Evolutionary conservation across 2,113 vertebrate genomes (phyloP).

Genomic region (Leucopsar rothschildi): DNA sequence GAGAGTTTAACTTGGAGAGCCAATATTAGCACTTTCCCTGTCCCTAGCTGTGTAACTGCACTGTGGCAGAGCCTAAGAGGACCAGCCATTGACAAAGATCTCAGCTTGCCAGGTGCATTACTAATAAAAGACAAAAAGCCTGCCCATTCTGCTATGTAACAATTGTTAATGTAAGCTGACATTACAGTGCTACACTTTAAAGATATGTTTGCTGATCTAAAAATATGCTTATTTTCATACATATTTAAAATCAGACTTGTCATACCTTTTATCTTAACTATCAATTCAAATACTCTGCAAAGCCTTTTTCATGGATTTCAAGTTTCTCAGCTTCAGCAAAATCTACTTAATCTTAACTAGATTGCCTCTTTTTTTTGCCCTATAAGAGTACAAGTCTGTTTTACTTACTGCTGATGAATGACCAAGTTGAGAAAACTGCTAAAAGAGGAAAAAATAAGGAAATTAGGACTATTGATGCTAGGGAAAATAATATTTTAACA

Average conservation of each 20-base stretch:
- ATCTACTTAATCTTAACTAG: background rate
- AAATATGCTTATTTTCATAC: background rate
- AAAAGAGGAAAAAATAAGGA: background rate
- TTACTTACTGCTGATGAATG: background rate
- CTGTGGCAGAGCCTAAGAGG: background rate
- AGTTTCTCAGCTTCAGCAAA: background rate
- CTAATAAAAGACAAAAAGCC: background rate
- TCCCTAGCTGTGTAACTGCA: background rate
- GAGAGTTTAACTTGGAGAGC: background rate
- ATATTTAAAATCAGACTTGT: background rate
- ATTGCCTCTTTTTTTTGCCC: constrained; percentile 1
- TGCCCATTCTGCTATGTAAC: background rate
- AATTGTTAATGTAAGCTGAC: background rate
- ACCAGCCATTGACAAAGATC: background rate
- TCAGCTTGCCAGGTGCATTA: background rate
- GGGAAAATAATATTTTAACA: background rate
- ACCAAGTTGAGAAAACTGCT: background rate
- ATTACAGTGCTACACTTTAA: background rate
- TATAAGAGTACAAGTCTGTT: background rate
- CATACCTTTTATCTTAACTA: background rate
- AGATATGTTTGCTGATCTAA: background rate
- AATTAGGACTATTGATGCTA: background rate
- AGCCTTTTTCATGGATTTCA: background rate
- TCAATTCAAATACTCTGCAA: background rate
- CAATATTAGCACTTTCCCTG: background rate